These are phyloP conservation scores for Platygyra sinensis DNA, from an alignment of 64 coral and sea anemone species.

Conservation along the genomic window DNA sequence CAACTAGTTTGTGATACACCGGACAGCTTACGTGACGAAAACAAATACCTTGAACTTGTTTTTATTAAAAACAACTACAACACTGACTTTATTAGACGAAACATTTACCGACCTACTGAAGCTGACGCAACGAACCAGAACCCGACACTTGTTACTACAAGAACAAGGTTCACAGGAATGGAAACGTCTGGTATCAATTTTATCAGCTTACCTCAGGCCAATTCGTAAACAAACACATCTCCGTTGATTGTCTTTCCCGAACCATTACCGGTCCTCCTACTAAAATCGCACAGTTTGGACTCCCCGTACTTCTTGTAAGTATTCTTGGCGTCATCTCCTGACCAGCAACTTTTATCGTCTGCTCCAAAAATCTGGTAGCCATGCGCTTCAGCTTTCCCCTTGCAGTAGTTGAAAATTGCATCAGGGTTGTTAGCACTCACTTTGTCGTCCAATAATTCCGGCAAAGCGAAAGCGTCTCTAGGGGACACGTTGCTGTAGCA, in stretches of 20 bases:
- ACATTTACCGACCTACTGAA: too few relatives aligned
- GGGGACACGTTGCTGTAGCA: neutral
- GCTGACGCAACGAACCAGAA: too few relatives aligned
- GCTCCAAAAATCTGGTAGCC: neutral
- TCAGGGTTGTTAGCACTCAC: neutral
- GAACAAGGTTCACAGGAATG: too few relatives aligned
- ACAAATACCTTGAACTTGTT: too few relatives aligned
- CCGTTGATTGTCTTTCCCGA: neutral
- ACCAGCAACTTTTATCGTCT: neutral
- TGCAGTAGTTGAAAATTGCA: neutral
- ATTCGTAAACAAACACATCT: neutral
- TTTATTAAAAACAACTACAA: too few relatives aligned
- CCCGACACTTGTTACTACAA: too few relatives aligned
- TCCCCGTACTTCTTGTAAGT: neutral
- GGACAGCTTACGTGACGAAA: too few relatives aligned
- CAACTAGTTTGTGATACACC: too few relatives aligned
- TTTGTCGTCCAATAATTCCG: neutral
- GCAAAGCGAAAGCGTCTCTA: neutral
- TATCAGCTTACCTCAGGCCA: neutral
- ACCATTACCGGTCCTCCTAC: neutral
- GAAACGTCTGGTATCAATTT: too few relatives aligned
- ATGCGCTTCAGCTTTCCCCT: neutral
- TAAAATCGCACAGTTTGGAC: neutral
- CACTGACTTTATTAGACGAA: too few relatives aligned
- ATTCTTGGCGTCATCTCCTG: neutral